phyloP scores from a whole-genome alignment of 2,113 vertebrate genomes.

The Lasiurus borealis region DNA sequence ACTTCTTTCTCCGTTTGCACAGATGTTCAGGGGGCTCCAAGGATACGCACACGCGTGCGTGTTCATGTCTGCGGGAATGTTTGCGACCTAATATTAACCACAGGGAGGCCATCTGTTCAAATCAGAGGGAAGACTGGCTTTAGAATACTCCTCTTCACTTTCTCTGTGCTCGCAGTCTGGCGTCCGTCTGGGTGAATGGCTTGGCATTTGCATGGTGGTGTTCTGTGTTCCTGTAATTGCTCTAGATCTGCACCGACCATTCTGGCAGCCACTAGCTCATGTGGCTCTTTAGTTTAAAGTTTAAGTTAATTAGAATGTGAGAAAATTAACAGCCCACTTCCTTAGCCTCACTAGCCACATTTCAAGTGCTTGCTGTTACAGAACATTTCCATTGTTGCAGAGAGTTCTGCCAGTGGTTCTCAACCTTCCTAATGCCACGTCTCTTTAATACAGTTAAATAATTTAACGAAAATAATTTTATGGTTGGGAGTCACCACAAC shows the following conservation, averaged over 20 bases:
- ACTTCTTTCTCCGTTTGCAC: background rate
- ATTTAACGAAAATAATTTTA: no score
- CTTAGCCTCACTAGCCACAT: background rate
- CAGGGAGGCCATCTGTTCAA: background rate
- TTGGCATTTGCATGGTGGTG: background rate
- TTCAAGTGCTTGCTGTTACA: background rate
- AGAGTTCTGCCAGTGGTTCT: background rate
- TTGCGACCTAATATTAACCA: background rate
- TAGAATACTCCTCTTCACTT: background rate
- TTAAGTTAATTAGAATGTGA: background rate
- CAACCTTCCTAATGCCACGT: no score
- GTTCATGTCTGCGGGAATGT: background rate
- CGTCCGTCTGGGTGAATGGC: background rate
- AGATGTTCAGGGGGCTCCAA: background rate
- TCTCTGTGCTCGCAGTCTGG: background rate
- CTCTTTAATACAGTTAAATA: no score
- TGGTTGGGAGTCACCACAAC: no score
- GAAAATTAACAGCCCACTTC: background rate
- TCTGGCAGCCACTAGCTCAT: background rate
- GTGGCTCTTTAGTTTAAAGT: constrained; percentile 19
- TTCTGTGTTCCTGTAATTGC: background rate
- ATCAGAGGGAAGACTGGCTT: background rate
- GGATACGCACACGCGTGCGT: background rate
- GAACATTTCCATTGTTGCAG: background rate
- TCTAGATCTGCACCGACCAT: background rate